Base-by-base conservation (phyloP, 2,797 vertebrate genomes). In the Gymnodraco acuticeps region DNA sequence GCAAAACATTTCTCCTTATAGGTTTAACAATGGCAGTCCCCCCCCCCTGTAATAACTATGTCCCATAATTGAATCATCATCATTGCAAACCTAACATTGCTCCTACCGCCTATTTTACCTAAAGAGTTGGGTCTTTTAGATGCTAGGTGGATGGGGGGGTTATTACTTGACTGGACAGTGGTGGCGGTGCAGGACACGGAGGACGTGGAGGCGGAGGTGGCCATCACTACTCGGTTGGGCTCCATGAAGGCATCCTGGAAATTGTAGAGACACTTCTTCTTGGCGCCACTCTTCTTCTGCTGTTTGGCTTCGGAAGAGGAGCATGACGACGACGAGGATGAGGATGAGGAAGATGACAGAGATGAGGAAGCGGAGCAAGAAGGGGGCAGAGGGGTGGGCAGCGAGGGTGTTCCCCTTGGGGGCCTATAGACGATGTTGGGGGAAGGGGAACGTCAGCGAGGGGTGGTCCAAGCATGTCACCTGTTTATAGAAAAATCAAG, bases 191-290 rank as follows among this genome's bases (percentile, higher is more conserved):
- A 98, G 82, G 97, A 99, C 89, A 98, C 96, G 0, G 97, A 98
- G 68, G 97, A 97, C 6, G 96, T 96, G 90, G 98, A 96, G 33
- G 98, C 97, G 2, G 98, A 98, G 4, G 97, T 98, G 90, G 97
- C 97, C 98, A 98, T 98, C 84, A 96, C 96, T 73, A 97, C 96
- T 84, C 97, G 96, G 88, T 96, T 98, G 84, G 97, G 95, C 93
- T 99, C 97, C 96, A 98, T 95, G 92, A 99, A 98, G 95, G 97
- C 97, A 94, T 99, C 97, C 94, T 99, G 98, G 95, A 99, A 99
- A 94, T 97, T 99, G 90, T 99, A 99, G 69, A 99, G 95, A 96
- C 98, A 99, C 92, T 99, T 99, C 95, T 98, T 99, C 94, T 98
- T 98, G 60, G 96, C 95, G 64, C 95, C 83, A 19, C 90, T 96